phyloP scores from a whole-genome alignment of 2,888 invertebrate species.

The Laspeyria flexula region DNA sequence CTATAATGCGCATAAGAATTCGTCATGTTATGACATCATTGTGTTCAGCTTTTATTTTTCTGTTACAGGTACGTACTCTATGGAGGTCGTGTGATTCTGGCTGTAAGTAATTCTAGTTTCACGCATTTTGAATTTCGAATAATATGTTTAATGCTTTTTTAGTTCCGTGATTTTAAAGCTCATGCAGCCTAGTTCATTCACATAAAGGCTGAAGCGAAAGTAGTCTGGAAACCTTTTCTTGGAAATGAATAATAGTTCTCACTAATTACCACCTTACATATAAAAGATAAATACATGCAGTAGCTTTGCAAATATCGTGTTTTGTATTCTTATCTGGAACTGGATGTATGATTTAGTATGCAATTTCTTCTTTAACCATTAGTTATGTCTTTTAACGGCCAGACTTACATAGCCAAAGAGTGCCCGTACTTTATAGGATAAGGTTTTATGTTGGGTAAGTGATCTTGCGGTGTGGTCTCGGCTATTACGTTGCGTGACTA shows the following conservation, averaged over 20 bases:
- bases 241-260: too few relatives aligned
- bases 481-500: slow-evolving; percentile 1
- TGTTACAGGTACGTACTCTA: slow-evolving; percentile 66
- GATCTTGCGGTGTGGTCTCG: slow-evolving; percentile 3
- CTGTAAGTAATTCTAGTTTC: neutral
- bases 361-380: too few relatives aligned
- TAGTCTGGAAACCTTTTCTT: neutral
- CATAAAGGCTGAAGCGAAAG: neutral
- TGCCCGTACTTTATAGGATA: neutral
- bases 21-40: slow-evolving; percentile 59
- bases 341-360: too few relatives aligned
- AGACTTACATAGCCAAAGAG: too few relatives aligned
- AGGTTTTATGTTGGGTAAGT: neutral
- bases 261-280: neutral
- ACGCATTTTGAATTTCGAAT: neutral
- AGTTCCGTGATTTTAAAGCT: neutral
- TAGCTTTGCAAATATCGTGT: too few relatives aligned
- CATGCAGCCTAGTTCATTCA: neutral
- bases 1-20: slow-evolving; percentile 59
- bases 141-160: neutral
- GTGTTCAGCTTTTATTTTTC: slow-evolving; percentile 47
- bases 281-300: too few relatives aligned
- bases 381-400: too few relatives aligned
- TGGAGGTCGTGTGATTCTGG: slow-evolving; percentile 5
- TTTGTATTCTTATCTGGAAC: too few relatives aligned